A percentile compares a stretch with the other conserved stretches of the same genome.
phyloP scores from a whole-genome alignment of 2,113 vertebrate genomes.

The Hystrix cristata region DNA sequence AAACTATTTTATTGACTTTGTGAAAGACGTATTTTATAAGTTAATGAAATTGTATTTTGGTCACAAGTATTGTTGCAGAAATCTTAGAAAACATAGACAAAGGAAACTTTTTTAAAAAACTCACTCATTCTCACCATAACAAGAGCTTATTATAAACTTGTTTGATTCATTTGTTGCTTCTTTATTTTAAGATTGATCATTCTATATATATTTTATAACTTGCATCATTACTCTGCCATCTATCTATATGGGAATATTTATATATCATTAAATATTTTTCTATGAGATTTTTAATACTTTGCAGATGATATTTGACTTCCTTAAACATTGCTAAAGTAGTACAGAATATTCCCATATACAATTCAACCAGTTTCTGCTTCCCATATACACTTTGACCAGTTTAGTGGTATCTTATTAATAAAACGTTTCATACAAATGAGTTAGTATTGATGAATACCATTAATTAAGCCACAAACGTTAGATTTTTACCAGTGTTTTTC shows the following conservation, averaged over 20 bases:
- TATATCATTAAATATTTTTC: background rate
- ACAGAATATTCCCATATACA: background rate
- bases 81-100: background rate
- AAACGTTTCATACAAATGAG: background rate
- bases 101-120: background rate
- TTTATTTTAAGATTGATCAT: background rate
- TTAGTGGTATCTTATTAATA: background rate
- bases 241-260: background rate
- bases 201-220: background rate
- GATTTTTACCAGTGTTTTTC: background rate
- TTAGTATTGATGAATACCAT: background rate
- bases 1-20: background rate
- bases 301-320: background rate
- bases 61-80: background rate
- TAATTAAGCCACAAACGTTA: background rate
- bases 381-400: background rate
- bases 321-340: background rate
- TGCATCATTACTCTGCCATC: background rate
- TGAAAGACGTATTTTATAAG: background rate
- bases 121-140: background rate
- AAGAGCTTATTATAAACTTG: background rate
- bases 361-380: background rate
- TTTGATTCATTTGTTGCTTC: background rate
- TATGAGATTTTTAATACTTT: background rate
- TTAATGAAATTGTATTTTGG: background rate